Conservation (phyloP, 2,888 invertebrate genomes). For the Eupeodes latifasciatus region DNA sequence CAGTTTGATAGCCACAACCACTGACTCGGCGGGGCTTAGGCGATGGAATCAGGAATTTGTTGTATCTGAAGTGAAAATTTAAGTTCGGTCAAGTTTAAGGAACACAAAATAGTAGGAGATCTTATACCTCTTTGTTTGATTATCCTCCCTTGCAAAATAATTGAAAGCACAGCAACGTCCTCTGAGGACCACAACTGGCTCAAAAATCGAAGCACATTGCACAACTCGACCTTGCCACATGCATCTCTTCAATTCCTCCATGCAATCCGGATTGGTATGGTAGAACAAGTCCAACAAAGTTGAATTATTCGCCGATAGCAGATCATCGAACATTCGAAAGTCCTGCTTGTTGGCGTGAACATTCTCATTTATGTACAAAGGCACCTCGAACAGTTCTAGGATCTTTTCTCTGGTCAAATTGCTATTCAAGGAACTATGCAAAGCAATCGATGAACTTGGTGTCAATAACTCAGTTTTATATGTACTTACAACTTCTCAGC, state of each 20-base stretch:
- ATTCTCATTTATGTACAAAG: conserved; percentile 74
- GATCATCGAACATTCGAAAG: conserved; percentile 71
- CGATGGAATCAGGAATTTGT: conserved; percentile 77
- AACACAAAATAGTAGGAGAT: not conserved
- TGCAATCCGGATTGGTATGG: conserved; percentile 85
- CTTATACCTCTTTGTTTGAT: conserved; percentile 75
- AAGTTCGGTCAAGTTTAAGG: not conserved
- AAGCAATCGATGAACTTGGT: too few species aligned
- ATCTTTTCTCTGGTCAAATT: conserved; percentile 35
- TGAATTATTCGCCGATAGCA: conserved; percentile 77
- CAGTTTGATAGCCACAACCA: conserved; percentile 87
- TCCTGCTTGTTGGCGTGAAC: conserved; percentile 59
- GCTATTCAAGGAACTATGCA: not conserved
- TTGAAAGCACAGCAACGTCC: conserved; percentile 89
- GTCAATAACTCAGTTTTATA: too few species aligned
- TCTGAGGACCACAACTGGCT: conserved; percentile 84
- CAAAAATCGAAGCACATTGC: conserved; percentile 85
- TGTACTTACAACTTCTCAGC: conserved; percentile 83
- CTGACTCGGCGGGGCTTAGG: conserved; percentile 85
- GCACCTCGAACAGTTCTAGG: conserved; percentile 77
- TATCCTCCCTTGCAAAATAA: conserved; percentile 85
- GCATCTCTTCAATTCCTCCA: conserved; percentile 85
- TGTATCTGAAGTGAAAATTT: conserved; percentile 30
- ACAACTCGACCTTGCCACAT: conserved; percentile 86
- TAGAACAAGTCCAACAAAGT: conserved; percentile 77